Percentiles rank a stretch among this genome's conserved stretches.
Conservation (phyloP, 2,888 invertebrate genomes). For the Sipha maydis region DNA sequence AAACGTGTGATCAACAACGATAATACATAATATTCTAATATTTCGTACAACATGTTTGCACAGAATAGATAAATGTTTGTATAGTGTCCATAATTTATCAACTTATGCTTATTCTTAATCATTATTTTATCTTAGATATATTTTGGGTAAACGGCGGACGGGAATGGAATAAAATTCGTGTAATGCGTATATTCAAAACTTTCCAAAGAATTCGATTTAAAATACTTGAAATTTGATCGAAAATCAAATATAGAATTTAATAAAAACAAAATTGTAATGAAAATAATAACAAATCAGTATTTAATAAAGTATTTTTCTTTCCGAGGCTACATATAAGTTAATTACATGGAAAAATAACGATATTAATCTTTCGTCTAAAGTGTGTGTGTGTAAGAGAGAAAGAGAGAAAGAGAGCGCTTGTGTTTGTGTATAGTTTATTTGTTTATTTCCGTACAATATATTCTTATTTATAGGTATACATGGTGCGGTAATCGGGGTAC, state of each 20-base stretch:
- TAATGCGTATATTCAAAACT: neutral
- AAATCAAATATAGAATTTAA: neutral
- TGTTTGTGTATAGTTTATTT: neutral
- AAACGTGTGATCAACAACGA: too few relatives aligned
- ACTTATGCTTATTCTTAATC: too few relatives aligned
- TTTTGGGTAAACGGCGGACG: too few relatives aligned
- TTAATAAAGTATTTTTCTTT: neutral
- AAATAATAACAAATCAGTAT: neutral
- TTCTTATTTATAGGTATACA: neutral
- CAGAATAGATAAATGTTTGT: too few relatives aligned
- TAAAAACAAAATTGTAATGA: neutral
- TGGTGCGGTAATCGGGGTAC: neutral
- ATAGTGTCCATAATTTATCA: too few relatives aligned
- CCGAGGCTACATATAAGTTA: neutral
- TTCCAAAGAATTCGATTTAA: neutral
- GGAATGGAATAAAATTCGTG: too few relatives aligned
- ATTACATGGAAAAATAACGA: neutral
- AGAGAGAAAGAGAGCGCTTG: too few relatives aligned
- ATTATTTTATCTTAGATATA: too few relatives aligned
- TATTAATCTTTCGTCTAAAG: neutral
- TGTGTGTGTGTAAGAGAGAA: too few relatives aligned
- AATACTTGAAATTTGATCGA: neutral
- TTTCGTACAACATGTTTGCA: too few relatives aligned
- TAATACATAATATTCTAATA: too few relatives aligned
- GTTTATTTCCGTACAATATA: neutral